These are phyloP conservation scores for Hydractinia echinata DNA, from an alignment of 30 jellyfish, hydroid and myxozoan genomes.

Conservation along the genomic window DNA sequence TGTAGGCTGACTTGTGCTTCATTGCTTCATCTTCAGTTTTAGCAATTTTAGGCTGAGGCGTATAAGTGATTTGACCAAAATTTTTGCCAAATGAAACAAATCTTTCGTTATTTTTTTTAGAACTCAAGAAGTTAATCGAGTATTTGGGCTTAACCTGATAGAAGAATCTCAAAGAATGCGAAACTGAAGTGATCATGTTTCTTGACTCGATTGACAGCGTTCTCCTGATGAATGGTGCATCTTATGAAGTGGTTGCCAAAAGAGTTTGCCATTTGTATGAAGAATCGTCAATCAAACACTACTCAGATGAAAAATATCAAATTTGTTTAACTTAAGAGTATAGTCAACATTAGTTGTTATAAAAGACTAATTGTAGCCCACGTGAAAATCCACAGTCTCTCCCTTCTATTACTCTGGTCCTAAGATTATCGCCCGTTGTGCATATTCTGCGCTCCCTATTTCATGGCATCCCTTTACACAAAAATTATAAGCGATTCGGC, in stretches of 20 bases:
- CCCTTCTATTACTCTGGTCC: neutral
- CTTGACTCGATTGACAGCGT: slow-evolving; percentile 73
- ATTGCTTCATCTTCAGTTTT: no score
- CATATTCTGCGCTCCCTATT: no score
- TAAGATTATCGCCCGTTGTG: no score
- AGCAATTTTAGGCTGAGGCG: no score
- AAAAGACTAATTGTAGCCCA: no score
- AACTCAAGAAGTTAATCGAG: slow-evolving; percentile 56
- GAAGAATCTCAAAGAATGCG: neutral
- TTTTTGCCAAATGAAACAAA: no score
- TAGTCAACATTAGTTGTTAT: neutral
- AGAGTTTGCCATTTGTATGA: slow-evolving; percentile 31
- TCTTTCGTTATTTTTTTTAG: slow-evolving; percentile 18
- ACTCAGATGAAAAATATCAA: slow-evolving; percentile 65
- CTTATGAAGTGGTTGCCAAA: slow-evolving; percentile 83
- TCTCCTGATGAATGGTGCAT: slow-evolving; percentile 76
- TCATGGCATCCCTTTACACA: no score
- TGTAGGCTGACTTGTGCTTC: no score
- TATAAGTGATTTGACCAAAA: no score
- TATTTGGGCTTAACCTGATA: slow-evolving; percentile 37
- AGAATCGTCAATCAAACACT: slow-evolving; percentile 60
- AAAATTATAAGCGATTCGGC: no score
- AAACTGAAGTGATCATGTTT: slow-evolving; percentile 33
- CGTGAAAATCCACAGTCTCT: neutral
- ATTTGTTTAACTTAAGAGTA: slow-evolving; percentile 63